phyloP scores from a whole-genome alignment of 2,797 vertebrate genomes.

The Cossypha dichroa region DNA sequence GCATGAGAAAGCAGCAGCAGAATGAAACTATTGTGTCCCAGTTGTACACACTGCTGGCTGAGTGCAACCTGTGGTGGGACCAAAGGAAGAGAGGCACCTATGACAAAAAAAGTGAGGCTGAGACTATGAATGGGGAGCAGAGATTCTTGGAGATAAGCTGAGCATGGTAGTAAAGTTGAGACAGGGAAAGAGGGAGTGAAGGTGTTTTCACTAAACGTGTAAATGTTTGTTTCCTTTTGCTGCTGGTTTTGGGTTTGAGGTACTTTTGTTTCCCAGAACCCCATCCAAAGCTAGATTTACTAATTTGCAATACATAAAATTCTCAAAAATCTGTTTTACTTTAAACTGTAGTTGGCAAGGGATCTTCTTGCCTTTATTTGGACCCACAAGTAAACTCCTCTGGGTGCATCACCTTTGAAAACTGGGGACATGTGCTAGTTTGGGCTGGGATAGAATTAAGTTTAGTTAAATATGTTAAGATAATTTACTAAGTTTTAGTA shows the following conservation, averaged over 20 bases:
- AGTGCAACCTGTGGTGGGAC: not conserved
- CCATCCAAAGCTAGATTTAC: not conserved
- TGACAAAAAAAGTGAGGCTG: not conserved
- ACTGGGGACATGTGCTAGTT: not conserved
- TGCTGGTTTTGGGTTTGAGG: not conserved
- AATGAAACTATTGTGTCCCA: not conserved
- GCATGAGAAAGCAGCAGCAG: not conserved
- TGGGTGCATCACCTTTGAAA: not conserved
- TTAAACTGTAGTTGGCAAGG: not conserved
- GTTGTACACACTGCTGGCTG: not conserved
- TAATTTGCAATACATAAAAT: not conserved
- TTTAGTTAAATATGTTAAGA: not conserved
- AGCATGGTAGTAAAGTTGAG: not conserved
- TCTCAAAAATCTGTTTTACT: not conserved
- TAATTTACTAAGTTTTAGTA: not conserved
- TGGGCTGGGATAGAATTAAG: not conserved
- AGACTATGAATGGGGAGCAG: not conserved
- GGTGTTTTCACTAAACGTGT: not conserved
- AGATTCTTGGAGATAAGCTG: not conserved
- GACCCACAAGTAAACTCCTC: not conserved
- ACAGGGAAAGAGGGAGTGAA: not conserved
- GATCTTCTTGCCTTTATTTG: not conserved
- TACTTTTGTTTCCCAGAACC: not conserved
- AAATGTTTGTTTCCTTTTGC: not conserved
- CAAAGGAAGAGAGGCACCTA: not conserved